Percentiles rank a stretch among this genome's conserved stretches.
phyloP scores from a whole-genome alignment of 2,888 invertebrate species.

The Tridacna gigas region DNA sequence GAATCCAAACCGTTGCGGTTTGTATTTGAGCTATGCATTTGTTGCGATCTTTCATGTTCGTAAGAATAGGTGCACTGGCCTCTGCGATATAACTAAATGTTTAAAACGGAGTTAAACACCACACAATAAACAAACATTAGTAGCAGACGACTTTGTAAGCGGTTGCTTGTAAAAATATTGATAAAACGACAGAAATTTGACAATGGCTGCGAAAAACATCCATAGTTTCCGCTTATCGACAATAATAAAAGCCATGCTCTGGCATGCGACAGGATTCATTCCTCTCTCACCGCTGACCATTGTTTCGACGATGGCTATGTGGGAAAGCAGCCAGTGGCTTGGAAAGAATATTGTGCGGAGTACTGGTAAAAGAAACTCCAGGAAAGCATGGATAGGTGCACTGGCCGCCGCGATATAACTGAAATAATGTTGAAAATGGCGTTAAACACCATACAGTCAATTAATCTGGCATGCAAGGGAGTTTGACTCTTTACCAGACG shows the following conservation, averaged over 20 bases:
- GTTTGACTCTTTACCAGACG: neutral
- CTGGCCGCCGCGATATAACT: neutral
- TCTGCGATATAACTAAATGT: no score
- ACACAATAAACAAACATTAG: no score
- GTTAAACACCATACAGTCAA: neutral
- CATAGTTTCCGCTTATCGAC: no score
- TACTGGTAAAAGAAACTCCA: neutral
- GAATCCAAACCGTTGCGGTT: no score
- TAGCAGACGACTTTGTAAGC: no score
- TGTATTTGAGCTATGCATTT: no score
- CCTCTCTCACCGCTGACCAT: neutral
- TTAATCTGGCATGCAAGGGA: neutral
- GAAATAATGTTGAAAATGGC: neutral
- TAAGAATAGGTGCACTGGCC: no score
- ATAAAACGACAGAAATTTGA: no score
- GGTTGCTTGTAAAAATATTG: no score
- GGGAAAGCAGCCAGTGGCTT: neutral
- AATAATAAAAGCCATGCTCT: neutral
- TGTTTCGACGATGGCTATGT: neutral
- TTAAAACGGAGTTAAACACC: no score
- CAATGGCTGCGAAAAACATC: no score
- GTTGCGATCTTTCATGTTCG: no score
- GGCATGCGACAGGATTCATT: neutral
- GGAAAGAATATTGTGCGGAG: neutral
- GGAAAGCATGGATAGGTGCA: neutral